Conservation (phyloP, 2,113 vertebrate genomes). For the Lucifuga dentata region DNA sequence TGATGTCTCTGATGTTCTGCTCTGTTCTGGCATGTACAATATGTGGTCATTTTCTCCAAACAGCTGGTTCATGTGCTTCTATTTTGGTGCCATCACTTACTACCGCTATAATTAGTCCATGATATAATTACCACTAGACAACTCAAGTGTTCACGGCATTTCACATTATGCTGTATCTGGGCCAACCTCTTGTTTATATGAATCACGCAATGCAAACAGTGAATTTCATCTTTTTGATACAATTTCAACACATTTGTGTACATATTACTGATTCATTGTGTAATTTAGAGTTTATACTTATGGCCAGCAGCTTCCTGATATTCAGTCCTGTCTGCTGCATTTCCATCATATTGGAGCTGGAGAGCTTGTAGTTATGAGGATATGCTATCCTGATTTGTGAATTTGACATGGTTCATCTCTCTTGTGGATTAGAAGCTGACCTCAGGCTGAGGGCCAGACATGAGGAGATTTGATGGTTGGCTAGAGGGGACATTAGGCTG, state of each 20-base stretch:
- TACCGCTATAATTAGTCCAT: constrained; percentile 60
- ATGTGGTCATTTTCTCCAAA: constrained; percentile 59
- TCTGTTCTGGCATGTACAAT: constrained; percentile 54
- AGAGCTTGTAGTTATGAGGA: constrained; percentile 41
- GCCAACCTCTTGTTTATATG: constrained; percentile 5
- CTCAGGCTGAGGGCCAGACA: constrained; percentile 69
- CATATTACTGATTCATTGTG: constrained; percentile 3
- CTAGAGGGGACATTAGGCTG: constrained; percentile 61
- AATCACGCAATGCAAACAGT: too few species aligned
- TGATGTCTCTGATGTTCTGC: constrained; percentile 60
- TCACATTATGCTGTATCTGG: constrained; percentile 33
- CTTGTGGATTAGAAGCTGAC: constrained; percentile 70
- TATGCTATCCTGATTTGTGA: constrained; percentile 54
- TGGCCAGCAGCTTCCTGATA: constrained; percentile 1
- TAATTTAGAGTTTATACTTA: background rate
- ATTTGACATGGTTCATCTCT: constrained; percentile 72
- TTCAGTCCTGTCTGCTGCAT: constrained; percentile 27
- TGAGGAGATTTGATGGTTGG: constrained; percentile 68
- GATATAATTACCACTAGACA: constrained; percentile 45
- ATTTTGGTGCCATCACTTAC: constrained; percentile 57
- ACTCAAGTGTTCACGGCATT: constrained; percentile 38
- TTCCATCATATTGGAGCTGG: constrained; percentile 33
- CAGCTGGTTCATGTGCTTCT: constrained; percentile 61
- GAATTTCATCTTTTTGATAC: too few species aligned
- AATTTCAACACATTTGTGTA: background rate